These are phyloP conservation scores for Micrastur ruficollis DNA, from an alignment of 2,797 vertebrate species.

Conservation along the genomic window DNA sequence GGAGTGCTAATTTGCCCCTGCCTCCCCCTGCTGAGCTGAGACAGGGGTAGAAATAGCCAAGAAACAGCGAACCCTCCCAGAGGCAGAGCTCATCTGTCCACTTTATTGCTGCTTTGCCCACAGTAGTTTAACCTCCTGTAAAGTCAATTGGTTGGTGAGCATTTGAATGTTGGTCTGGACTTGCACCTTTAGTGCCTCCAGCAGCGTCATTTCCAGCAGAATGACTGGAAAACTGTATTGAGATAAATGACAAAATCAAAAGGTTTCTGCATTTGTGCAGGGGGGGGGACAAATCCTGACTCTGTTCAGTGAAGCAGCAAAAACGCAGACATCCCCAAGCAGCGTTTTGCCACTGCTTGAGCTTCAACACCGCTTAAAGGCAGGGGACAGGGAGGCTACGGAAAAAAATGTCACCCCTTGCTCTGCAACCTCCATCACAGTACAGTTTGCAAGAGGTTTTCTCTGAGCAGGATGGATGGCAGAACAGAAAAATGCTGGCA, in stretches of 20 bases:
- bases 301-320: background rate
- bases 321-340: background rate
- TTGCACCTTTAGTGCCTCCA: conserved; percentile 4
- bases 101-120: background rate
- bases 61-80: background rate
- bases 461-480: background rate
- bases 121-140: conserved; percentile 3
- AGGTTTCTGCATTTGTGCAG: background rate
- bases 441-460: background rate
- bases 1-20: background rate
- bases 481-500: background rate
- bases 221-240: background rate
- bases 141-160: background rate
- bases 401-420: background rate
- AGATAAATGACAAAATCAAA: conserved; percentile 34
- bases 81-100: background rate
- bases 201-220: background rate
- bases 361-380: background rate
- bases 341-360: background rate
- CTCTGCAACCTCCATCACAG: background rate
- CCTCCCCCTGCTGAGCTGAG: background rate
- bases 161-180: conserved; percentile 11
- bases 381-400: background rate
- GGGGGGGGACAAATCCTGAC: background rate
- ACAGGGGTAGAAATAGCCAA: background rate